Evolutionary conservation across 2,888 invertebrate species (phyloP).

Genomic region (Ennomos erosarius): DNA sequence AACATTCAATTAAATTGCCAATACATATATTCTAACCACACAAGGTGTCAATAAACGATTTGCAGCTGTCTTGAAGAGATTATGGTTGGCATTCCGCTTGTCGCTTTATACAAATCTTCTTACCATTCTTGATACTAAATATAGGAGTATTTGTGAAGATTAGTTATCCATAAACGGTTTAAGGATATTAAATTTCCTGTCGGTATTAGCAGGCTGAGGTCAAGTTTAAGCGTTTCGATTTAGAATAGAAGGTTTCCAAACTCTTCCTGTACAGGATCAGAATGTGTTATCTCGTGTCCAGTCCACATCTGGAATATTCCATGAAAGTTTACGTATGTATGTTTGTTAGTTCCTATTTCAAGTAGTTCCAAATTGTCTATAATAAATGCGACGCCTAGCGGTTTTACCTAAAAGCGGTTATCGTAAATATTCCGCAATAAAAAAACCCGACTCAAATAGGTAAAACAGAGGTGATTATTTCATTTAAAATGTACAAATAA

Average conservation of each 20-base stretch:
- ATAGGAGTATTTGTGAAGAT: constrained; percentile 45
- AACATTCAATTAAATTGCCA: constrained; percentile 23
- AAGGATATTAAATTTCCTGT: constrained; percentile 40
- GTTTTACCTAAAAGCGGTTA: too few relatives aligned
- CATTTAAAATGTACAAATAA: too few relatives aligned
- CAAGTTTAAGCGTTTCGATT: constrained; percentile 46
- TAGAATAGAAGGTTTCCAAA: constrained; percentile 26
- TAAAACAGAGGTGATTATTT: too few relatives aligned
- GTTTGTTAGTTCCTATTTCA: constrained; percentile 1
- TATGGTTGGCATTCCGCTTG: constrained; percentile 43
- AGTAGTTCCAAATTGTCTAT: too few relatives aligned
- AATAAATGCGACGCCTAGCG: too few relatives aligned
- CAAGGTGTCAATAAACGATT: constrained; percentile 24
- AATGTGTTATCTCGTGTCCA: constrained; percentile 8
- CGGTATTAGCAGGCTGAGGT: constrained; percentile 42
- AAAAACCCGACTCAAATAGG: too few relatives aligned
- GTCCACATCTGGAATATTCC: too few relatives aligned
- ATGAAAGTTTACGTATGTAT: constrained; percentile 6
- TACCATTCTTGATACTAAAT: constrained; percentile 53
- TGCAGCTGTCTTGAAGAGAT: constrained; percentile 31
- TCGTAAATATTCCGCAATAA: too few relatives aligned
- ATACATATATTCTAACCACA: constrained; percentile 13
- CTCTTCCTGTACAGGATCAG: constrained; percentile 19
- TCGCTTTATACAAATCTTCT: constrained; percentile 66
- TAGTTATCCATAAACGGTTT: constrained; percentile 47